These are phyloP conservation scores for Chitala chitala DNA, from an alignment of 2,113 vertebrate genomes.

Conservation along the genomic window DNA sequence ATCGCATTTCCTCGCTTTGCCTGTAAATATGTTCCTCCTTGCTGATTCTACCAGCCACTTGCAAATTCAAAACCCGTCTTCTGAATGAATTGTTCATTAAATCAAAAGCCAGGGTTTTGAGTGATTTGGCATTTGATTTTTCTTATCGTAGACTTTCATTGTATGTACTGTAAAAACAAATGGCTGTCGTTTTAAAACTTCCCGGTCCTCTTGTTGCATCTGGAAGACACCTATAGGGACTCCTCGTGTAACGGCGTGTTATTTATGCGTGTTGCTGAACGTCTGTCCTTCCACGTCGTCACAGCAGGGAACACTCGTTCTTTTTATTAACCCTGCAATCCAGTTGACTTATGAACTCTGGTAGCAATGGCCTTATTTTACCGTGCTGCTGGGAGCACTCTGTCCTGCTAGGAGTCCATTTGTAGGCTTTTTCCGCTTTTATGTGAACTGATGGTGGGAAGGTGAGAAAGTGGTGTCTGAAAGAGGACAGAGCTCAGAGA, in stretches of 20 bases:
- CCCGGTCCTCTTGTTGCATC: background rate
- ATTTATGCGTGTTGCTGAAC: too few species aligned
- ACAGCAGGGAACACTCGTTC: too few species aligned
- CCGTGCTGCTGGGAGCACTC: background rate
- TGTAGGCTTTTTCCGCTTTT: background rate
- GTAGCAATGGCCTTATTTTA: conserved; percentile 4
- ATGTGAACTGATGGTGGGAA: background rate
- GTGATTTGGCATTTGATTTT: background rate
- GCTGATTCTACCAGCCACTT: background rate
- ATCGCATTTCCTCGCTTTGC: background rate
- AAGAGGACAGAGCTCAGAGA: background rate
- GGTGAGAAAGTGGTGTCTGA: background rate
- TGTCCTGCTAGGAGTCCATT: background rate
- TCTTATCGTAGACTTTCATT: background rate
- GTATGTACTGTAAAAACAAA: background rate
- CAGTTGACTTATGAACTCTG: too few species aligned
- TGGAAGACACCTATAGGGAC: background rate
- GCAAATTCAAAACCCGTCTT: conserved; percentile 7
- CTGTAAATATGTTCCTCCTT: conserved; percentile 8
- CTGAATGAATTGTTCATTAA: background rate
- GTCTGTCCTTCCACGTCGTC: too few species aligned
- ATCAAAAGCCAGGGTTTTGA: background rate
- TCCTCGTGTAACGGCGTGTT: too few species aligned
- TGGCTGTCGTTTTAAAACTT: background rate
- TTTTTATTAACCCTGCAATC: too few species aligned